Conservation (phyloP, 2,888 invertebrate genomes). For the Aspidiotus rigidus region DNA sequence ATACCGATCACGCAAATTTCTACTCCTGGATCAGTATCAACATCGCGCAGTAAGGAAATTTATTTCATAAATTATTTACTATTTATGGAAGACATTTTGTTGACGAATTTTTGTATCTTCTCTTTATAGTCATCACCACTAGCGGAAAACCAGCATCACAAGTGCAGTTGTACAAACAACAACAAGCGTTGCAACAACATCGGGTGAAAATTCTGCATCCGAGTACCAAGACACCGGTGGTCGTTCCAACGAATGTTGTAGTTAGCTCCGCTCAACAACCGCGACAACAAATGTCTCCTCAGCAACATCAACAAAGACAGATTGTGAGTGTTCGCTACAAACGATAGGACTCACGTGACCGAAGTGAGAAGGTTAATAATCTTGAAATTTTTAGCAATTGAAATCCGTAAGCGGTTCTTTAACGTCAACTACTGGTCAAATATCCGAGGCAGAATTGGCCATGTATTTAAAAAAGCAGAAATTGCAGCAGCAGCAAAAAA, state of each 20-base stretch:
- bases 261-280: slow-evolving; percentile 45
- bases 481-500: slow-evolving; percentile 35
- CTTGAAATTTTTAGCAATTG: too few species aligned
- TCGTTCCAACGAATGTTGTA: slow-evolving; percentile 27
- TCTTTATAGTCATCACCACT: slow-evolving; percentile 39
- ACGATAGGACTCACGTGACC: too few species aligned
- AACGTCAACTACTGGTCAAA: slow-evolving; percentile 43
- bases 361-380: too few species aligned
- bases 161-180: slow-evolving; percentile 57
- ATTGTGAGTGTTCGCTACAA: neutral
- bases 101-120: neutral
- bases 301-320: slow-evolving; percentile 42
- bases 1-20: slow-evolving; percentile 24
- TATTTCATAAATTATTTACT: neutral
- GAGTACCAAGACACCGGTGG: slow-evolving; percentile 40
- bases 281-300: slow-evolving; percentile 43
- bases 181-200: slow-evolving; percentile 41
- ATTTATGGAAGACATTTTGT: too few species aligned
- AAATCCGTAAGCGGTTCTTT: neutral
- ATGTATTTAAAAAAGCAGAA: slow-evolving; percentile 51
- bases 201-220: slow-evolving; percentile 44
- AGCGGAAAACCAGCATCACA: slow-evolving; percentile 48
- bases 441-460: slow-evolving; percentile 53
- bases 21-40: slow-evolving; percentile 12
- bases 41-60: slow-evolving; percentile 14